phyloP scores from a whole-genome alignment of 2,797 vertebrate species.

The Odontamblyopus lacepedii region DNA sequence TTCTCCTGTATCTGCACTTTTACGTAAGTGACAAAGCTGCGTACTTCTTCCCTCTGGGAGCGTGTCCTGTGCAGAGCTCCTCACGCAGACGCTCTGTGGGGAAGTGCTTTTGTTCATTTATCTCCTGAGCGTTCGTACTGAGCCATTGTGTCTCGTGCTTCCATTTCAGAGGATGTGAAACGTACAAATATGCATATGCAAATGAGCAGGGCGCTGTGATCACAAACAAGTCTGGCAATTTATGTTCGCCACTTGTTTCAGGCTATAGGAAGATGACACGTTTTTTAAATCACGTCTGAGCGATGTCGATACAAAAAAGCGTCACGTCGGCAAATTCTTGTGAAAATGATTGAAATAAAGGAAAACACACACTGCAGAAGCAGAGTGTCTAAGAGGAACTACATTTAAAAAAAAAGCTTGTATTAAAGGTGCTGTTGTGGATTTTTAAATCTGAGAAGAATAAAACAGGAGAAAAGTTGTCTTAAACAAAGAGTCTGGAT shows the following conservation, averaged over 20 bases:
- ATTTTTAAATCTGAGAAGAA: too few relatives aligned
- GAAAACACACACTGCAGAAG: too few relatives aligned
- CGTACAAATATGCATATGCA: neutral
- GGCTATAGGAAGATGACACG: neutral
- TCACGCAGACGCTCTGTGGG: neutral
- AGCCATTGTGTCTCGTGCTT: neutral
- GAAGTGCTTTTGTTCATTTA: neutral
- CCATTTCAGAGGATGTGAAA: neutral
- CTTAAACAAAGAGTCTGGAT: too few relatives aligned
- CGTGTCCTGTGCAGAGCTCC: constrained; percentile 6
- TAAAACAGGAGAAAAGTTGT: too few relatives aligned
- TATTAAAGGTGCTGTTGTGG: too few relatives aligned
- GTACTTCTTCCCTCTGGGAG: neutral
- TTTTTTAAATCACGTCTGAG: neutral
- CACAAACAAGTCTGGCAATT: neutral
- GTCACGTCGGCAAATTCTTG: neutral
- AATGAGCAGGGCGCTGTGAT: neutral
- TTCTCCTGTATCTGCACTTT: too few relatives aligned
- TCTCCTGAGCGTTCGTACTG: neutral
- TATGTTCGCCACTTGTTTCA: neutral
- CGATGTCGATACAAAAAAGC: neutral
- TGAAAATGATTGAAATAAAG: too few relatives aligned
- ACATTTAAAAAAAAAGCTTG: too few relatives aligned
- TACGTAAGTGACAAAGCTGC: too few relatives aligned
- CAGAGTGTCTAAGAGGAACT: too few relatives aligned